Conservation (phyloP, 2,797 vertebrate genomes). For the Sebastolobus altivelis region DNA sequence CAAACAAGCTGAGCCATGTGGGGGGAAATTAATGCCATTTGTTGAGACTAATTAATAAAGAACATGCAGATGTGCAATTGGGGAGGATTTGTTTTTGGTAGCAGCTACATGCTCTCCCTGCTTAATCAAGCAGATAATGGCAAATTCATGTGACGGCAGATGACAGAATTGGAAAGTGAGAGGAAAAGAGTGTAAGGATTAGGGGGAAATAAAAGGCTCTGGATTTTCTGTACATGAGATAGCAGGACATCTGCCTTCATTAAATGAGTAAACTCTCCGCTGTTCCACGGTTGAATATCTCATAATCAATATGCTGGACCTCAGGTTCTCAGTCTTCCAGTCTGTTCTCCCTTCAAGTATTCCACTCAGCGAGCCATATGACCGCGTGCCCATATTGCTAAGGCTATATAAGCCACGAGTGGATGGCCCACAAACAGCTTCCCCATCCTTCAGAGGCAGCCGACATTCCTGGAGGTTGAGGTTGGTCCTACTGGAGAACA, state of each 20-base stretch:
- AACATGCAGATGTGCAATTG: slow-evolving; percentile 82
- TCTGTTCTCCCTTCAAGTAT: slow-evolving; percentile 52
- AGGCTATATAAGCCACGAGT: slow-evolving; percentile 54
- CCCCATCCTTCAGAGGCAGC: slow-evolving; percentile 52
- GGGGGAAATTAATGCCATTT: slow-evolving; percentile 78
- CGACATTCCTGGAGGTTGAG: slow-evolving; percentile 61
- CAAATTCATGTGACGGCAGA: slow-evolving; percentile 61
- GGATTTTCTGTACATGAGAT: neutral
- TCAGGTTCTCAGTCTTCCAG: slow-evolving; percentile 46
- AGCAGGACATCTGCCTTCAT: slow-evolving; percentile 69
- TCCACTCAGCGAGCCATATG: slow-evolving; percentile 52
- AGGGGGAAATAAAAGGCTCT: neutral
- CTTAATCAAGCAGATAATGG: slow-evolving; percentile 79
- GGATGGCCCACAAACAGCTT: slow-evolving; percentile 45
- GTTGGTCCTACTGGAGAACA: slow-evolving; percentile 77
- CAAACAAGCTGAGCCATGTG: slow-evolving; percentile 79
- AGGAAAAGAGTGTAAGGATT: slow-evolving; percentile 17
- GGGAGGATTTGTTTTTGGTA: slow-evolving; percentile 74
- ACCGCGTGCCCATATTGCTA: slow-evolving; percentile 62
- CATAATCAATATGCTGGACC: slow-evolving; percentile 67
- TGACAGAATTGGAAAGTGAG: slow-evolving; percentile 51
- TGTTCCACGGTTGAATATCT: slow-evolving; percentile 34
- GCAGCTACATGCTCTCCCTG: slow-evolving; percentile 66
- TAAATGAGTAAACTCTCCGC: slow-evolving; percentile 37
- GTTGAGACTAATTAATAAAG: slow-evolving; percentile 85